Evolutionary conservation across 1,140 invertebrate genomes (phyloP), one percentile per base, ranked within the genome.

Genomic region (Panagrolaimus sp.): DNA sequence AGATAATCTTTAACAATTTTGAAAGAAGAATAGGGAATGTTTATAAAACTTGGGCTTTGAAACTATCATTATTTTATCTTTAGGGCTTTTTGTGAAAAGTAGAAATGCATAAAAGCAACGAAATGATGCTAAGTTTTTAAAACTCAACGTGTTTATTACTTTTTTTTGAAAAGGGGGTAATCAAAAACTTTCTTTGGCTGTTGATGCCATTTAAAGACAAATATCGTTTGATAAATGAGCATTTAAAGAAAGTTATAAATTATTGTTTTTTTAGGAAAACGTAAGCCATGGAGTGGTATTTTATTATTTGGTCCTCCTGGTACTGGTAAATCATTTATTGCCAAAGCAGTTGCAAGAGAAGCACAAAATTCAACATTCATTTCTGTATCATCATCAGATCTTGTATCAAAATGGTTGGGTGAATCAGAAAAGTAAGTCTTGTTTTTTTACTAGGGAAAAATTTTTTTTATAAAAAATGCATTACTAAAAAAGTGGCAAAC

Each of bases 281-380:
- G 68, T n/a, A 93, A 94, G 83, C 95, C 95, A 9, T 98, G 96
- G 94, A 94, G 93, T 86, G 96, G 95, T 78, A 98, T 98, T 80
- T 85, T 99, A 17, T 84, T 99, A 1, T 99, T 96, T 88, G 96
- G 96, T 87, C 96, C 96, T 58, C 96, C 96, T 81, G 96, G 96
- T 85, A 99, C 96, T 71, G 96, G 96, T 86, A 99, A 99, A 88
- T 98, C 96, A 14, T 98, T 93, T 84, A 86, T 99, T 76, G 96
- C 95, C 12, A 98, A 99, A 85, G 96, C 96, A 69, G 95, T 99
- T 1, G 96, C 96, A 6, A 98, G 96, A 14, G 96, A 99, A 87
- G 96, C 96, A 0, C 96, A 96, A 80, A 96, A 98, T 84, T 98
- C 96, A 10, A 98, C 92, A 65, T 99, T 99, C 85, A 96, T 99